These are phyloP conservation scores for Menura novaehollandiae DNA, from an alignment of 2,113 vertebrate genomes.

Conservation along the genomic window DNA sequence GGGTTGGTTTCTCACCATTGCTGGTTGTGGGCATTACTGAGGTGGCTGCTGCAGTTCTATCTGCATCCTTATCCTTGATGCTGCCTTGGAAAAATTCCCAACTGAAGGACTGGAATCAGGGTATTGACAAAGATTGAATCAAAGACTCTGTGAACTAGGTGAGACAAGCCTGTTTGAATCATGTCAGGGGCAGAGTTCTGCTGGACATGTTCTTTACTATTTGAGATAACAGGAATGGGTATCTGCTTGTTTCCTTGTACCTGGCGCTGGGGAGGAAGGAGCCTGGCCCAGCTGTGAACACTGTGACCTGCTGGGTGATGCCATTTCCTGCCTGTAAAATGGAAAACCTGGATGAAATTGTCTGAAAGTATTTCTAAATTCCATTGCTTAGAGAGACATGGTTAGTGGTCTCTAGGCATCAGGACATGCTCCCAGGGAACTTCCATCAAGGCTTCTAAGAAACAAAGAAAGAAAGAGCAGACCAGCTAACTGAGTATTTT, in stretches of 20 bases:
- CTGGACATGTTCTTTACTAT: accelerated
- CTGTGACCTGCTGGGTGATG: background rate
- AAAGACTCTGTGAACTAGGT: background rate
- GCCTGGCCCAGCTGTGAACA: background rate
- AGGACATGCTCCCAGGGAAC: background rate
- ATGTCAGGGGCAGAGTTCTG: accelerated
- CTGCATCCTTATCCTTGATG: background rate
- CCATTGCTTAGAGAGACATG: background rate
- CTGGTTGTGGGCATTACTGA: accelerated
- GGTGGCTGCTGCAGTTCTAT: background rate
- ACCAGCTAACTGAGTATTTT: background rate
- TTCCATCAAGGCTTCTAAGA: background rate
- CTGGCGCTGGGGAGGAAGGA: background rate
- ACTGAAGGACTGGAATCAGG: background rate
- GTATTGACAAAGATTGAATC: background rate
- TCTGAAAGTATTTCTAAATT: background rate
- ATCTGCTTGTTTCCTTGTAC: background rate
- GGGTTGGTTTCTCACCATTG: accelerated
- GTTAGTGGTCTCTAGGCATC: background rate
- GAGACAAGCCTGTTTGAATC: background rate
- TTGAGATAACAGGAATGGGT: background rate
- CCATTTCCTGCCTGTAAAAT: background rate
- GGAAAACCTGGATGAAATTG: background rate
- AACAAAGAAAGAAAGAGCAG: background rate
- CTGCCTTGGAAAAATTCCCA: background rate